A percentile compares a stretch with the other conserved stretches of the same genome.
These are phyloP conservation scores for Clarias platycephalus DNA, from an alignment of 2,797 vertebrate genomes.

Conservation along the genomic window DNA sequence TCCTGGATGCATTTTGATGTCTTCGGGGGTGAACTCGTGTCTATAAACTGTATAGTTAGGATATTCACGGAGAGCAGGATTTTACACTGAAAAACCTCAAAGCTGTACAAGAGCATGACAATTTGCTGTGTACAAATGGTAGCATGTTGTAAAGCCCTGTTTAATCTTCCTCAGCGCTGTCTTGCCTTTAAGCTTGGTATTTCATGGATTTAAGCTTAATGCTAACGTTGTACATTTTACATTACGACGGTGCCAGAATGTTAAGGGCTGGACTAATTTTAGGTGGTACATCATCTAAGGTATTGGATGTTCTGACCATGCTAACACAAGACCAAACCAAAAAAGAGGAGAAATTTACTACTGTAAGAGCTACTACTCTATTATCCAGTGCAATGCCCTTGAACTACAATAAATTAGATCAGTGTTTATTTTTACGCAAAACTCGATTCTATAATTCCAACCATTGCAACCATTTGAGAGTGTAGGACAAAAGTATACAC, in stretches of 20 bases:
- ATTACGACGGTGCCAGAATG: neutral
- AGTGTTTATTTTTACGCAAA: neutral
- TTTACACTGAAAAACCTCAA: neutral
- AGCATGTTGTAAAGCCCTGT: neutral
- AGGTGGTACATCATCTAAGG: neutral
- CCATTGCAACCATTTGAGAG: neutral
- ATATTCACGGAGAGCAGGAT: neutral
- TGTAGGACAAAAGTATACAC: neutral
- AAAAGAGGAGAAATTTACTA: neutral
- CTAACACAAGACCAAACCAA: neutral
- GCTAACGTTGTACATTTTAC: neutral
- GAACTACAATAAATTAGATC: neutral
- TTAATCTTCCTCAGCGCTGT: neutral
- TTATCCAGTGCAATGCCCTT: no score
- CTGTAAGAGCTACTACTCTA: no score
- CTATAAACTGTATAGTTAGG: neutral
- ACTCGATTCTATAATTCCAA: neutral
- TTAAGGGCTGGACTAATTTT: neutral
- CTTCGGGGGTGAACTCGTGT: neutral
- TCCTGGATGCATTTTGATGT: neutral
- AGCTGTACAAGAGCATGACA: neutral
- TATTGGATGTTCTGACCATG: neutral
- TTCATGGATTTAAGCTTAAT: neutral
- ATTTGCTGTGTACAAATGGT: neutral
- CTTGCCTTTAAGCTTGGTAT: neutral